Evolutionary conservation across 2,113 vertebrate species (phyloP).

Genomic region (Esox niger): DNA sequence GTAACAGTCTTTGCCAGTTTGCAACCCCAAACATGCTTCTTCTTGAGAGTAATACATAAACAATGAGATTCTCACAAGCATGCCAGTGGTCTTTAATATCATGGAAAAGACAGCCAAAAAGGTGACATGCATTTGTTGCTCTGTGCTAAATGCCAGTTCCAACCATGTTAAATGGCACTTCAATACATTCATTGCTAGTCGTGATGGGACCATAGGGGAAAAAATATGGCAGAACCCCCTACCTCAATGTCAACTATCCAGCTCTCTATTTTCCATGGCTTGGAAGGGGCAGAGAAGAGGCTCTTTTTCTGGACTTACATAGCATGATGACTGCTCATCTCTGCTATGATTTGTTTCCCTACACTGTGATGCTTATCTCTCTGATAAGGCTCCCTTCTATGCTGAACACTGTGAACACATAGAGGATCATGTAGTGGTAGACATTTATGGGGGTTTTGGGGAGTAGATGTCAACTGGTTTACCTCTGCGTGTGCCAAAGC

Average conservation of each 20-base stretch:
- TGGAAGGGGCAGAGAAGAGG: not conserved
- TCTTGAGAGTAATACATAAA: not conserved
- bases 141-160: not conserved
- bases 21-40: not conserved
- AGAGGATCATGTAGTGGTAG: too few species aligned
- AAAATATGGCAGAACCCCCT: not conserved
- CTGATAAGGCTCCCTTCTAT: not conserved
- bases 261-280: not conserved
- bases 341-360: not conserved
- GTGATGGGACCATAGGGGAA: not conserved
- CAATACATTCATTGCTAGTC: not conserved
- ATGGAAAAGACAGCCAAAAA: not conserved
- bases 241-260: not conserved
- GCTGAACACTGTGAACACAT: slow-evolving; percentile 7
- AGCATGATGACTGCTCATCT: not conserved
- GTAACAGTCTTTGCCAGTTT: not conserved
- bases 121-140: not conserved
- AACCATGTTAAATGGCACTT: not conserved
- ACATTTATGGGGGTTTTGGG: too few species aligned
- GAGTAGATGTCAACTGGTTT: not conserved
- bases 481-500: not conserved
- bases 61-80: not conserved
- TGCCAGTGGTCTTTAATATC: not conserved
- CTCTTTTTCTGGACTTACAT: not conserved
- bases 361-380: slow-evolving; percentile 2